Conservation (phyloP, 2,113 vertebrate genomes). For the Promerops cafer region DNA sequence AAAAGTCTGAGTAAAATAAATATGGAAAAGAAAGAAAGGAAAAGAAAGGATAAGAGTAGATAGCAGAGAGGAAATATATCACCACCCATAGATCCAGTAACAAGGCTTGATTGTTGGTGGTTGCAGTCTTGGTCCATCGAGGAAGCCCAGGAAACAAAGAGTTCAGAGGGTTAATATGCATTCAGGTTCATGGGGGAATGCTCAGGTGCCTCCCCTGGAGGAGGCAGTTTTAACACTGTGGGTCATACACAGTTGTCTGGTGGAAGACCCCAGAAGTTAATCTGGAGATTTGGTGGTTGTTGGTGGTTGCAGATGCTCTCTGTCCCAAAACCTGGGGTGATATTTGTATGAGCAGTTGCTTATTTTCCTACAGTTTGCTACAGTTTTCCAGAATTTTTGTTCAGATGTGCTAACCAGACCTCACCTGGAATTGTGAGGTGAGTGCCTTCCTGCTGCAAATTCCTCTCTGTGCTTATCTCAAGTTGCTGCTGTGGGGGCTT, state of each 20-base stretch:
- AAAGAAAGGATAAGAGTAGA: background rate
- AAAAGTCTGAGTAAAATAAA: background rate
- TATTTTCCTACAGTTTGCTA: background rate
- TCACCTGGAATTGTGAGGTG: background rate
- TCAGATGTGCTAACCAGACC: background rate
- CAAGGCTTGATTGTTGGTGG: background rate
- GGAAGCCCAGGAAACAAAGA: background rate
- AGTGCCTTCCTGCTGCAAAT: background rate
- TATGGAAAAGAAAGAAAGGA: background rate
- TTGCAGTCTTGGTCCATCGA: background rate
- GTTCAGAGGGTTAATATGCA: too few species aligned
- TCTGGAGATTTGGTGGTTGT: background rate
- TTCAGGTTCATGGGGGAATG: background rate
- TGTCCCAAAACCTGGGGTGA: background rate
- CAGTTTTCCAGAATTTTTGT: background rate
- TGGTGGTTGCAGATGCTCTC: background rate
- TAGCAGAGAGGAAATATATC: background rate
- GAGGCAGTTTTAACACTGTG: background rate
- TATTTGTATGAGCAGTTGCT: background rate
- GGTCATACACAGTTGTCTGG: background rate
- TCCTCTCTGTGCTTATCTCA: background rate
- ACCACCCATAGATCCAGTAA: background rate
- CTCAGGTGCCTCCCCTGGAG: background rate
- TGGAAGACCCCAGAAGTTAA: background rate
- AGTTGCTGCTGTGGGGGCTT: background rate